Evolutionary conservation across 2,113 vertebrate genomes (phyloP).

Genomic region (Genyomyrus donnyi): DNA sequence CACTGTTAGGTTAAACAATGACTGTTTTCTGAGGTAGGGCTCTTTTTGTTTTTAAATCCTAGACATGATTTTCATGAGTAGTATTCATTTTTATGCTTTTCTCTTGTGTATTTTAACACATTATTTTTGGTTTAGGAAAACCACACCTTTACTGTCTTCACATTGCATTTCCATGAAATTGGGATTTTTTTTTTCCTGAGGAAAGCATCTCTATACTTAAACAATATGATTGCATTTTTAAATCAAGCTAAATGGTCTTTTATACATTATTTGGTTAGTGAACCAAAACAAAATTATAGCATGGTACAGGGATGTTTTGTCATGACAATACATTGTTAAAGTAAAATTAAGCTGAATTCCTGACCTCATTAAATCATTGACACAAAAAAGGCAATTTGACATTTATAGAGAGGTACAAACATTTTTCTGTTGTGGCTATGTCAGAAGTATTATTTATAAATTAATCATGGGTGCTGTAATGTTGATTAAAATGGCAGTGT

Average conservation of each 20-base stretch:
- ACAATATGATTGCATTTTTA: not conserved
- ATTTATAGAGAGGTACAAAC: not conserved
- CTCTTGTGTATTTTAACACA: not conserved
- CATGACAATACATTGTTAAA: not conserved
- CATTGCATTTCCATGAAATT: not conserved
- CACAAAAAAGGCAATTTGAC: not conserved
- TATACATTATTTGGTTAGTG: not conserved
- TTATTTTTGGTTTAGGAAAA: not conserved
- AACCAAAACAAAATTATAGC: not conserved
- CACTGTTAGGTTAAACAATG: not conserved
- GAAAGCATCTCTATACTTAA: not conserved
- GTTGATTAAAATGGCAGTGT: not conserved
- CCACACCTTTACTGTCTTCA: not conserved
- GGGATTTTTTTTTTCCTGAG: not conserved
- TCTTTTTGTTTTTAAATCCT: not conserved
- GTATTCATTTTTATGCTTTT: not conserved
- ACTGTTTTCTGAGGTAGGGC: not conserved
- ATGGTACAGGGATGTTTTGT: not conserved
- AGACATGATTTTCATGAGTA: not conserved
- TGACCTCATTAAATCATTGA: not conserved
- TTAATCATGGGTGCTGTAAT: not conserved
- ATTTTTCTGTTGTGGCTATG: not conserved
- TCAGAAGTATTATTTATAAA: not conserved
- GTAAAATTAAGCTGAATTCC: not conserved
- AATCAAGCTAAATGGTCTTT: not conserved